A percentile compares a stretch with the other conserved stretches of the same genome.
Evolutionary conservation across 2,888 invertebrate genomes (phyloP).

Genomic region (Craniophora ligustri): DNA sequence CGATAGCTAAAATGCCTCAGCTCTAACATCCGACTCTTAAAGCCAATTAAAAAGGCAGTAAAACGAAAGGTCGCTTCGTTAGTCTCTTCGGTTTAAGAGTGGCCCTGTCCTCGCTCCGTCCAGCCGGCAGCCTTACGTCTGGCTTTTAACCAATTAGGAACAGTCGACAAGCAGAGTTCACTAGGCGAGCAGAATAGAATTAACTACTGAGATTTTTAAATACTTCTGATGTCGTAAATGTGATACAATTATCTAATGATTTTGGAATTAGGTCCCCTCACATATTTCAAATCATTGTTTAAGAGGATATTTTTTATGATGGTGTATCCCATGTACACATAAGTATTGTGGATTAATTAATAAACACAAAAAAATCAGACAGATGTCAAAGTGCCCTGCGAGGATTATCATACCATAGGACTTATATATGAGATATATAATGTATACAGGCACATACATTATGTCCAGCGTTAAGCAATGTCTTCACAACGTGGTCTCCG

Average conservation of each 20-base stretch:
- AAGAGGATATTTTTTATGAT: too few relatives aligned
- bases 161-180: background rate
- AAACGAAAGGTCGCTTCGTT: conserved; percentile 2
- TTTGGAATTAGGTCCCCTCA: too few relatives aligned
- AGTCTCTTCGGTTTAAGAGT: background rate
- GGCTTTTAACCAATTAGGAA: conserved; percentile 8
- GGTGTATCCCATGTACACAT: too few relatives aligned
- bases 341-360: background rate
- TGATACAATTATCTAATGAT: too few relatives aligned
- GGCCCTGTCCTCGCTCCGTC: background rate
- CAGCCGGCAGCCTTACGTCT: background rate
- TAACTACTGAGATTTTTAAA: too few relatives aligned
- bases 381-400: too few relatives aligned
- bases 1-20: background rate
- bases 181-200: background rate
- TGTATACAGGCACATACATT: conserved; percentile 57
- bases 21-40: background rate
- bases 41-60: background rate
- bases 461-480: conserved; percentile 64
- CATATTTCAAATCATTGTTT: background rate
- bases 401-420: too few relatives aligned
- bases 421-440: too few relatives aligned
- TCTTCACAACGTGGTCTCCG: conserved; percentile 64
- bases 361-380: too few relatives aligned
- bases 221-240: too few relatives aligned